phyloP scores from a whole-genome alignment of 1,140 invertebrate genomes.

The Formica selysi region DNA sequence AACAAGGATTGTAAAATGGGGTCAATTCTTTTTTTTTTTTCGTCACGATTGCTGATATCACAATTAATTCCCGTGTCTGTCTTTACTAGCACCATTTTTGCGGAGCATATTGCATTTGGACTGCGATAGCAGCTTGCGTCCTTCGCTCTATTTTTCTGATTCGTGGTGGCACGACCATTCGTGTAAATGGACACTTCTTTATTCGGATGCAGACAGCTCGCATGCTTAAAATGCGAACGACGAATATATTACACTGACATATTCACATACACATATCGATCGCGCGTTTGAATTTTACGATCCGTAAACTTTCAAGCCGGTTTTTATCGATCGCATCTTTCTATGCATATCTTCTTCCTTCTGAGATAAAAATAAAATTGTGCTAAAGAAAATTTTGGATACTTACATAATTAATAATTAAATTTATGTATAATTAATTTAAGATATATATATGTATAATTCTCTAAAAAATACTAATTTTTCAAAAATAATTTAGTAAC shows the following conservation, averaged over 20 bases:
- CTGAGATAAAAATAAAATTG: background rate
- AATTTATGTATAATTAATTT: background rate
- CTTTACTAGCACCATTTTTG: background rate
- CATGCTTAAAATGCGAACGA: slow-evolving; percentile 28
- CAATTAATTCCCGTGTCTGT: background rate
- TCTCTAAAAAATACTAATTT: background rate
- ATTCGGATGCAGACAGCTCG: slow-evolving; percentile 41
- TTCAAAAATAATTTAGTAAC: background rate
- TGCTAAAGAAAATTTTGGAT: background rate
- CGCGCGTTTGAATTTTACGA: slow-evolving; percentile 40
- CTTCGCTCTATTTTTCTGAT: slow-evolving; percentile 2
- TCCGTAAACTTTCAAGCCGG: slow-evolving; percentile 19
- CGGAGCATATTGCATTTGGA: background rate
- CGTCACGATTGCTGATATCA: background rate
- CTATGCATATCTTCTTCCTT: background rate
- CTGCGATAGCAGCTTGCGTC: background rate
- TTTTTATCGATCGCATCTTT: slow-evolving; percentile 4
- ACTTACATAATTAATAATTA: background rate
- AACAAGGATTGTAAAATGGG: background rate
- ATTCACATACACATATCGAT: slow-evolving; percentile 31
- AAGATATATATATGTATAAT: background rate
- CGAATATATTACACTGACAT: background rate
- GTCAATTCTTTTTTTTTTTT: background rate
- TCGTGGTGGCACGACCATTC: slow-evolving; percentile 38
- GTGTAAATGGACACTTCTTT: slow-evolving; percentile 56